These are phyloP conservation scores for Butorides virescens DNA, from an alignment of 2,113 vertebrate species.

Conservation along the genomic window DNA sequence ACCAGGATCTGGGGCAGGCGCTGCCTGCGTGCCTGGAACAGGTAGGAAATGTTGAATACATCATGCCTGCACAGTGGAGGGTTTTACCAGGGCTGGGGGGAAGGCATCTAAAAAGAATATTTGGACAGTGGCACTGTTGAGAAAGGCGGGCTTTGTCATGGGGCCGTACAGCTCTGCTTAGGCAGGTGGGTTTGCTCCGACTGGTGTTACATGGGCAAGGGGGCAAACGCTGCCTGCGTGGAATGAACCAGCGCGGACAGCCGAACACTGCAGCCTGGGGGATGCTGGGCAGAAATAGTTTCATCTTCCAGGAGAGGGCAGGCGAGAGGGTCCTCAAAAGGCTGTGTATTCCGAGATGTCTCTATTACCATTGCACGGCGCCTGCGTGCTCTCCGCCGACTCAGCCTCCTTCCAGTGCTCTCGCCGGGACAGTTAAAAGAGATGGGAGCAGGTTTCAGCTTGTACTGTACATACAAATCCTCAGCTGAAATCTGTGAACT, in stretches of 20 bases:
- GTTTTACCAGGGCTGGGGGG: background rate
- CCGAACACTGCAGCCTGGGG: fast-evolving
- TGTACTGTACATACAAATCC: background rate
- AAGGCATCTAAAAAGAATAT: background rate
- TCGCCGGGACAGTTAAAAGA: background rate
- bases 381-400: fast-evolving
- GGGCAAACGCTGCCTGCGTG: fast-evolving
- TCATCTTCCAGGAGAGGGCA: constrained; percentile 2
- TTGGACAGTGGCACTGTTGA: background rate
- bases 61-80: fast-evolving
- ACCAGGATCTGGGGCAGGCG: background rate
- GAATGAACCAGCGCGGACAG: background rate
- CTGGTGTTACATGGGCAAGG: fast-evolving
- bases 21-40: background rate
- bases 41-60: background rate
- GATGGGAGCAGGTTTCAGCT: background rate
- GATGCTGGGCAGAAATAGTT: background rate
- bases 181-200: background rate
- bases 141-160: background rate
- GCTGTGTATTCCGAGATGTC: background rate
- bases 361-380: fast-evolving
- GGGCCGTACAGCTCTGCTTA: background rate
- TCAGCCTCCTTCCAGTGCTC: background rate
- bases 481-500: constrained; percentile 34
- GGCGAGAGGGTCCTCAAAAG: background rate